phyloP scores from a whole-genome alignment of 1,140 invertebrate genomes.

The Zaprionus camerounensis region DNA sequence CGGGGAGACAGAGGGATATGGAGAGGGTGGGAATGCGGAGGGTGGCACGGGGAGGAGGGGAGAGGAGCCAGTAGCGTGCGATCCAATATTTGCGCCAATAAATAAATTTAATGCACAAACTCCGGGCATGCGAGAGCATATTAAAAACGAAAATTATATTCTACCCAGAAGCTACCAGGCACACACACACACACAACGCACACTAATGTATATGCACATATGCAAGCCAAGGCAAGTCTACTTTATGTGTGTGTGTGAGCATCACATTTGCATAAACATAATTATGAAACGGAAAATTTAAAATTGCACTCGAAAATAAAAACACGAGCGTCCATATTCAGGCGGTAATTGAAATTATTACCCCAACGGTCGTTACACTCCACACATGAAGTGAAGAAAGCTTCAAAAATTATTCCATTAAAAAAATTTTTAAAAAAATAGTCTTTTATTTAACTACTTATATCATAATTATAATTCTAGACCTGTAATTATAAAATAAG shows the following conservation, averaged over 20 bases:
- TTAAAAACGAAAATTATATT: slow-evolving; percentile 83
- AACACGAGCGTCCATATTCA: slow-evolving; percentile 33
- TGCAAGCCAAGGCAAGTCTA: slow-evolving; percentile 40
- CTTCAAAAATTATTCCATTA: not conserved
- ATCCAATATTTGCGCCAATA: slow-evolving; percentile 83
- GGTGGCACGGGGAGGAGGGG: not conserved
- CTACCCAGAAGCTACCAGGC: slow-evolving; percentile 62
- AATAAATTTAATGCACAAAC: slow-evolving; percentile 82
- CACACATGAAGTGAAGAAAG: slow-evolving; percentile 27
- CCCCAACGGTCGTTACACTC: slow-evolving; percentile 23
- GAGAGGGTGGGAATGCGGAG: not conserved
- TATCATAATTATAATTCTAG: not conserved
- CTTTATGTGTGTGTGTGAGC: slow-evolving; percentile 21
- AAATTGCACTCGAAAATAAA: slow-evolving; percentile 68
- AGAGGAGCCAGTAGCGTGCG: slow-evolving; percentile 62
- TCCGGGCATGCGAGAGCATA: slow-evolving; percentile 78
- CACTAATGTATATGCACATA: slow-evolving; percentile 31
- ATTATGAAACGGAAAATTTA: slow-evolving; percentile 73
- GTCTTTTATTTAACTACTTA: not conserved
- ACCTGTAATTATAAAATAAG: not conserved
- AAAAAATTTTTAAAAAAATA: not conserved
- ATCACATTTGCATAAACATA: slow-evolving; percentile 78
- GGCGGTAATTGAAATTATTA: slow-evolving; percentile 64
- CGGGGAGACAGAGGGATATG: slow-evolving; percentile 14
- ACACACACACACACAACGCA: slow-evolving; percentile 19